These are phyloP conservation scores for Eubasilissa regina DNA, from an alignment of 1,140 invertebrate species.

Conservation along the genomic window DNA sequence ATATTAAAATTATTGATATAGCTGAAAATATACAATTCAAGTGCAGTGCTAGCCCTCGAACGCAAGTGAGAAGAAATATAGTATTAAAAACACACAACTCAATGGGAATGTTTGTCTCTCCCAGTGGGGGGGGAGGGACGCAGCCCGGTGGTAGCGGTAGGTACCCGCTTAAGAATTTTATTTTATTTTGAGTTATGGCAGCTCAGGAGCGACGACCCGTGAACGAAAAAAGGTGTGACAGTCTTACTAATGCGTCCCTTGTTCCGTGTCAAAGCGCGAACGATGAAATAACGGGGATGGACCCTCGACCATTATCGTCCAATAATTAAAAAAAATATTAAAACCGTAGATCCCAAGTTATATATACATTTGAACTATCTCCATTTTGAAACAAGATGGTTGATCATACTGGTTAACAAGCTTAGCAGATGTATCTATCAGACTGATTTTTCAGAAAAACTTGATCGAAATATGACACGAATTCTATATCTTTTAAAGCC, in stretches of 20 bases:
- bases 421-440: too few relatives aligned
- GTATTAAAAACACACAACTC: conserved; percentile 21
- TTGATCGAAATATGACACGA: too few relatives aligned
- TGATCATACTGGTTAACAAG: too few relatives aligned
- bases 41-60: conserved; percentile 9
- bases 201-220: conserved; percentile 20
- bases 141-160: conserved; percentile 3
- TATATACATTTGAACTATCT: too few relatives aligned
- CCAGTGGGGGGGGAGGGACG: conserved; percentile 6
- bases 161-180: conserved; percentile 12
- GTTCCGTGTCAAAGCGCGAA: conserved; percentile 19
- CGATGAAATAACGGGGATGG: neutral
- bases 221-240: conserved; percentile 40
- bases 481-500: too few relatives aligned
- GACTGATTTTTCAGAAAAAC: too few relatives aligned
- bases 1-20: too few relatives aligned
- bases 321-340: neutral
- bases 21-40: neutral
- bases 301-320: neutral
- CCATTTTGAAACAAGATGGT: too few relatives aligned
- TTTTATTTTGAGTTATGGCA: conserved; percentile 42
- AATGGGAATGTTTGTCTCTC: conserved; percentile 38
- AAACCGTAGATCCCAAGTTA: too few relatives aligned
- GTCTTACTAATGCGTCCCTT: conserved; percentile 35
- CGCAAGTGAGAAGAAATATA: neutral